Conservation (phyloP, 2,797 vertebrate genomes). For the Apogon talboti region DNA sequence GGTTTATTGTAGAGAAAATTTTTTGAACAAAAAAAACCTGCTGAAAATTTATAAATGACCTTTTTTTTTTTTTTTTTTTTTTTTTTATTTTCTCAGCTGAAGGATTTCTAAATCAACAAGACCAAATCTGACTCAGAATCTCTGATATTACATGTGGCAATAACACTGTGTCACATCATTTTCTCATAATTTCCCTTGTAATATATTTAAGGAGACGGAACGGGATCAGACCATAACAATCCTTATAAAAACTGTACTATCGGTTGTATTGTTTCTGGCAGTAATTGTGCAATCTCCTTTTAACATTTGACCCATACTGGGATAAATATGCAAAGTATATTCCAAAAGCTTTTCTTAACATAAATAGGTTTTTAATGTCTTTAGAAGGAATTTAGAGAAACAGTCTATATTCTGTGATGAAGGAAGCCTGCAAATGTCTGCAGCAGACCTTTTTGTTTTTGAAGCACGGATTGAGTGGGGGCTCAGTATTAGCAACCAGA, state of each 20-base stretch:
- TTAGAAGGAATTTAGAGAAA: slow-evolving; percentile 14
- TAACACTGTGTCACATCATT: too few relatives aligned
- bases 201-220: slow-evolving; percentile 3
- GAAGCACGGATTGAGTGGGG: slow-evolving; percentile 31
- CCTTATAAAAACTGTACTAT: not conserved
- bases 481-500: slow-evolving; percentile 25
- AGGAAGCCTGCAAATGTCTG: slow-evolving; percentile 30
- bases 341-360: slow-evolving; percentile 16
- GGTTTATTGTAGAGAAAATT: slow-evolving; percentile 30
- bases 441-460: slow-evolving; percentile 32
- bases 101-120: slow-evolving; percentile 12
- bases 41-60: slow-evolving; percentile 13
- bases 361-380: slow-evolving; percentile 17
- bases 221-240: slow-evolving; percentile 7
- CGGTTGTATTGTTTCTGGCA: not conserved
- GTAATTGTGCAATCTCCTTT: not conserved
- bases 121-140: slow-evolving; percentile 5
- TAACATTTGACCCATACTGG: slow-evolving; percentile 6
- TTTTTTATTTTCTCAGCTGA: slow-evolving; percentile 11
- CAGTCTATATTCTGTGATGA: slow-evolving; percentile 29
- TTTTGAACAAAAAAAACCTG: slow-evolving; percentile 18
- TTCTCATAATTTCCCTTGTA: too few relatives aligned
- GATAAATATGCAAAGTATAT: slow-evolving; percentile 26
- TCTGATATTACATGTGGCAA: too few relatives aligned
- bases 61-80: slow-evolving; percentile 19